Evolutionary conservation across 2,113 vertebrate species (phyloP).

Genomic region (Osmerus mordax): DNA sequence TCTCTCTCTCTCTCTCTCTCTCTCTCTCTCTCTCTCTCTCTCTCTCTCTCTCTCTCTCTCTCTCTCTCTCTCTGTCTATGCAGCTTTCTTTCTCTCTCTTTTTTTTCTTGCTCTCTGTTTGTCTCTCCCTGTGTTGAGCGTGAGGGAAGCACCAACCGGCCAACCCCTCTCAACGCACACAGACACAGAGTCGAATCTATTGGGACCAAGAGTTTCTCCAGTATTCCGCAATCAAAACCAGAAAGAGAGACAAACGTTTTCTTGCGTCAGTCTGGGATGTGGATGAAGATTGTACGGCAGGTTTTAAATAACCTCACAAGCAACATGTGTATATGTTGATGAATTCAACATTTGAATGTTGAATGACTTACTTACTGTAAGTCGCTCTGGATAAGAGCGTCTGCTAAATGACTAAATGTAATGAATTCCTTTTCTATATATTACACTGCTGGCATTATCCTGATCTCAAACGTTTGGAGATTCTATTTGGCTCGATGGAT

Average conservation of each 20-base stretch:
- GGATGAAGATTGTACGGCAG: conserved; percentile 18
- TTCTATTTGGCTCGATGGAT: background rate
- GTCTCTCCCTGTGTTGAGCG: background rate
- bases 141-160: background rate
- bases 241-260: background rate
- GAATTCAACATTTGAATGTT: no score
- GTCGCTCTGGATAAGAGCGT: no score
- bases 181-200: conserved; percentile 15
- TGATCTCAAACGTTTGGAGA: no score
- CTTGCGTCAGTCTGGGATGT: background rate
- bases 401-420: no score
- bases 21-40: background rate
- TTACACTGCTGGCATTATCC: no score
- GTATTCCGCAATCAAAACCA: no score
- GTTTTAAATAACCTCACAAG: conserved; percentile 72
- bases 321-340: conserved; percentile 70
- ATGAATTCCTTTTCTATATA: conserved; percentile 48
- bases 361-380: no score
- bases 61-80: background rate
- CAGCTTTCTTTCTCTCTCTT: background rate
- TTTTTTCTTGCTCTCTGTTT: no score
- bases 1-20: background rate
- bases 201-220: no score
- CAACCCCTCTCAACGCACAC: background rate
- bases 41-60: background rate